A percentile compares a stretch with the other conserved stretches of the same genome.
Evolutionary conservation across 2,888 invertebrate species (phyloP).

Genomic region (Ligdia adustata): DNA sequence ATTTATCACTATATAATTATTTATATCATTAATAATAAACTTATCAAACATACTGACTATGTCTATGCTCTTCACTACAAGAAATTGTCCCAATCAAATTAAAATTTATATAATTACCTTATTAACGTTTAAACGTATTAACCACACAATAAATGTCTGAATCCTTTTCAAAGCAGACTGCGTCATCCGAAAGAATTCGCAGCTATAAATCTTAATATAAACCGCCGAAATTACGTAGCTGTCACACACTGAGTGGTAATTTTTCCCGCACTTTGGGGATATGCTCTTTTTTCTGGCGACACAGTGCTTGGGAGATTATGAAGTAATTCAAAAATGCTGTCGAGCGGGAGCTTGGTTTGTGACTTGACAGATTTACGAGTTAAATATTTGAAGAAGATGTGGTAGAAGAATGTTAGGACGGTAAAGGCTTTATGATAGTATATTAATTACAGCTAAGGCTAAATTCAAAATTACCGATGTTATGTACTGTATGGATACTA

Average conservation of each 20-base stretch:
- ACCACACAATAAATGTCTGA: not conserved
- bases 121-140: no score
- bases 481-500: no score
- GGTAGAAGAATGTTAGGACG: not conserved
- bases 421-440: no score
- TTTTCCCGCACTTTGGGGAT: slow-evolving; percentile 25
- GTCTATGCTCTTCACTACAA: no score
- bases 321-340: slow-evolving; percentile 34
- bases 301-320: slow-evolving; percentile 27
- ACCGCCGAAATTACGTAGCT: slow-evolving; percentile 11
- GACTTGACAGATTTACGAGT: slow-evolving; percentile 18
- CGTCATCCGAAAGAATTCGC: slow-evolving; percentile 9
- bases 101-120: no score
- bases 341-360: slow-evolving; percentile 12
- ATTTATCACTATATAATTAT: no score
- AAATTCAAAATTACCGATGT: no score
- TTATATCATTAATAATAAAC: no score
- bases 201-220: slow-evolving; percentile 21
- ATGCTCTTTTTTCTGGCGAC: slow-evolving; percentile 35
- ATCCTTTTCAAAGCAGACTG: slow-evolving; percentile 3
- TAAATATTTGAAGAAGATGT: slow-evolving; percentile 2
- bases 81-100: no score
- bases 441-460: no score
- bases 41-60: no score
- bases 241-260: slow-evolving; percentile 23